Base-by-base conservation (phyloP, 2,888 invertebrate species). In the Chloroclysta siterata region DNA sequence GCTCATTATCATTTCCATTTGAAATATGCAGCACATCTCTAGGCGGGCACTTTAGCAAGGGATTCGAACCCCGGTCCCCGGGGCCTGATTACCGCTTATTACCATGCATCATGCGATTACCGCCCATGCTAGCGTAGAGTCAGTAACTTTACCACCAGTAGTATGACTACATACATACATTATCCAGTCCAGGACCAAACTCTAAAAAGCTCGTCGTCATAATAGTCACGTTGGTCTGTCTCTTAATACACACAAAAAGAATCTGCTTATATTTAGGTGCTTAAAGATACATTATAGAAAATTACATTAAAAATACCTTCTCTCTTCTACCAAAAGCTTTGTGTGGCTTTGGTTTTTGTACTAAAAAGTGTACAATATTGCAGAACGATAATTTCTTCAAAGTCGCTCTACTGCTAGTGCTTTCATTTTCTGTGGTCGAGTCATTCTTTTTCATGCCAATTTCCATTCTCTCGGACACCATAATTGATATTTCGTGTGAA, bases 21-120 rank as follows among this genome's bases (percentile, higher is more conserved):
- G 65, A 62, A 65, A 70, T 68, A 66, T 54, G 62, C 68, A 53
- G 66, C 54, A 66, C 63, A 65, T 69, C 68, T 62, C 68, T 61
- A 64, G 65, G 65, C 60, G 67, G 46, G 68, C 67, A 68, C 64
- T 70, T 71, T 69, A 62, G 68, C 72, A 62, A 69, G 70, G 67
- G 70, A 66, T 65, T 75, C 70, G 73, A 74, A 72, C 68, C 68
- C 57, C 60, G 71, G 79, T 82, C 88, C 84, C 79, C 77, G 62
- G 81, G 87, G 86, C 78, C 71, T 77, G 85, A 85, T 87, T 87
- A 88, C 83, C 80, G 82, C 82, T 84, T 82, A 87, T 87, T 87
- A 84, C 83, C 78, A 79, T 81, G 77, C 82, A 78, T 83, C 83
- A 75, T 78, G 78, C 76, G 74, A 84, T 85, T 82, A 83, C 79